Evolutionary conservation across 2,113 vertebrate genomes (phyloP).

Genomic region (Colius striatus): DNA sequence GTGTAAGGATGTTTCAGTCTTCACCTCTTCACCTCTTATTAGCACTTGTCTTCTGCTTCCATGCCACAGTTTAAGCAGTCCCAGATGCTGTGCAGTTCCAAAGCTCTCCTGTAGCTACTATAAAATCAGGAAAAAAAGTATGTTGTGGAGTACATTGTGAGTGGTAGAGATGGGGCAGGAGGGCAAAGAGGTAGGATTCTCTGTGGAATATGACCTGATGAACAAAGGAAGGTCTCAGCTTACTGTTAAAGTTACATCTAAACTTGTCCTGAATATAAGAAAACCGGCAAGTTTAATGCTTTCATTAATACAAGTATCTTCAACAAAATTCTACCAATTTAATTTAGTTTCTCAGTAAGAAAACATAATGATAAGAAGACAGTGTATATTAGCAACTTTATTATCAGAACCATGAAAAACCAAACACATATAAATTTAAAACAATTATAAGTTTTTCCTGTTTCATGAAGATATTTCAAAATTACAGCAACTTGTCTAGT

Average conservation of each 20-base stretch:
- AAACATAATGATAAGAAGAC: background rate
- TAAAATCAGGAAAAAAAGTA: background rate
- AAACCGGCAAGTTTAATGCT: background rate
- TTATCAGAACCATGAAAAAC: background rate
- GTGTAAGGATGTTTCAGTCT: conserved; percentile 44
- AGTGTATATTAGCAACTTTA: background rate
- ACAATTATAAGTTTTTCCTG: background rate
- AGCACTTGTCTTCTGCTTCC: conserved; percentile 61
- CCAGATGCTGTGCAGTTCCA: conserved; percentile 39
- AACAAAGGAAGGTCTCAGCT: background rate
- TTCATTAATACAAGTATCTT: background rate
- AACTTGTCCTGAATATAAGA: background rate
- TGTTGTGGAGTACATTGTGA: background rate
- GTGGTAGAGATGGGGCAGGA: background rate
- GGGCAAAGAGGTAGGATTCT: background rate
- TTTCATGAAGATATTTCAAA: background rate
- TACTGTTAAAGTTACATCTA: background rate
- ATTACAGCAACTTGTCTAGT: background rate
- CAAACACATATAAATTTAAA: background rate
- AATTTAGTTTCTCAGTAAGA: background rate
- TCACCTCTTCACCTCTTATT: conserved; percentile 65
- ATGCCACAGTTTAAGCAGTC: conserved; percentile 57
- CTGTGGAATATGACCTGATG: background rate
- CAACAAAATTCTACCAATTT: background rate
- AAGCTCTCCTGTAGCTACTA: conserved; percentile 2